These are phyloP conservation scores for Aphelinus certus DNA, from an alignment of 1,140 invertebrate genomes.

Conservation along the genomic window DNA sequence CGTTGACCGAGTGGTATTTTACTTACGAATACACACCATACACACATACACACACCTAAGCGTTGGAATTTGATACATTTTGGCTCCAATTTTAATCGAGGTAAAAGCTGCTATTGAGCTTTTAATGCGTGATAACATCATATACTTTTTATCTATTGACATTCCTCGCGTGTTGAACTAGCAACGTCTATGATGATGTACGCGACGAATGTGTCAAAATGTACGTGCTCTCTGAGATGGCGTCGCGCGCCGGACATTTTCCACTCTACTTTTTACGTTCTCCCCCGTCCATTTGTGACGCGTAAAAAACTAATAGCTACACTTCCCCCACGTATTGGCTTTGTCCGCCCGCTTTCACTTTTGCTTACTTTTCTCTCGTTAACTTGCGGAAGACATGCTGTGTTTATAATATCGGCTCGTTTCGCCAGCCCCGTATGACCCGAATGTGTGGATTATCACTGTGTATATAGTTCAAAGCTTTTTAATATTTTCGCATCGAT, in stretches of 20 bases:
- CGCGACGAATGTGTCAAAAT: conserved; percentile 33
- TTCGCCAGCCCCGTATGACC: conserved; percentile 43
- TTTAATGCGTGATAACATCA: conserved; percentile 7
- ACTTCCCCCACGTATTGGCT: neutral
- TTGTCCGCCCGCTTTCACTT: conserved; percentile 7
- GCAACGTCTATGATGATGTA: conserved; percentile 23
- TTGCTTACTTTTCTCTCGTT: neutral
- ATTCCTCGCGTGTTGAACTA: conserved; percentile 34
- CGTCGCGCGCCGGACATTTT: conserved; percentile 1
- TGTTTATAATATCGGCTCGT: conserved; percentile 34
- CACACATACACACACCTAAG: conserved; percentile 8
- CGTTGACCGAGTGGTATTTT: conserved; percentile 15
- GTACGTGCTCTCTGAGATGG: conserved; percentile 28
- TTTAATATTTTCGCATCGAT: neutral
- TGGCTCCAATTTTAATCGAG: conserved; percentile 33
- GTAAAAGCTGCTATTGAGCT: conserved; percentile 14
- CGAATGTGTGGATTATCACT: conserved; percentile 53
- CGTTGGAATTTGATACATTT: conserved; percentile 34
- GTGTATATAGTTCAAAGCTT: conserved; percentile 14
- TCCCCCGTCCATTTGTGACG: neutral
- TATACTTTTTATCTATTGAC: conserved; percentile 11
- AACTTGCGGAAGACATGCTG: neutral
- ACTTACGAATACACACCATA: conserved; percentile 12
- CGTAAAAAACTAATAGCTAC: conserved; percentile 35
- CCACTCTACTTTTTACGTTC: conserved; percentile 1